These are phyloP conservation scores for Plectrocnemia conspersa DNA, from an alignment of 1,140 invertebrate genomes.

Conservation along the genomic window DNA sequence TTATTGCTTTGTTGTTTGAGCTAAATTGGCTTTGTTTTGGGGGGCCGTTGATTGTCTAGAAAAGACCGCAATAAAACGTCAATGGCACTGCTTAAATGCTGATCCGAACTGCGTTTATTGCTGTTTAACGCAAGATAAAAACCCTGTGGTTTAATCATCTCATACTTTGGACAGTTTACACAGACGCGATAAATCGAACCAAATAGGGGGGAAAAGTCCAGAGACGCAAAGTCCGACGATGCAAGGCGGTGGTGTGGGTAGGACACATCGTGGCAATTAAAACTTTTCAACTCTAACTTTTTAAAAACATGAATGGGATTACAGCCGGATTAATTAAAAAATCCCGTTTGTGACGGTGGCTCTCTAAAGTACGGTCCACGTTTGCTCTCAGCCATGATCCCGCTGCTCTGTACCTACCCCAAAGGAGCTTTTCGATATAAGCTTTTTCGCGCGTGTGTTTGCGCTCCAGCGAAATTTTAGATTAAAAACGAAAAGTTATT, in stretches of 20 bases:
- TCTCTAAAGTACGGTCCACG: background rate
- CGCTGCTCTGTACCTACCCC: no score
- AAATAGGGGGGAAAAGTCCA: no score
- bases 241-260: no score
- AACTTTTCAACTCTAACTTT: slow-evolving; percentile 20
- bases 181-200: background rate
- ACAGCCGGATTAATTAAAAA: slow-evolving; percentile 21
- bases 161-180: background rate
- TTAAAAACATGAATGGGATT: slow-evolving; percentile 21
- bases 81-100: slow-evolving; percentile 10
- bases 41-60: slow-evolving; percentile 19
- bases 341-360: slow-evolving; percentile 1
- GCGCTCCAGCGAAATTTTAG: no score
- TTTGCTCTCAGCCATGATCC: no score
- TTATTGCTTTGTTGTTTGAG: no score
- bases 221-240: no score
- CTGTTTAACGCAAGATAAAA: slow-evolving; percentile 4
- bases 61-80: slow-evolving; percentile 18
- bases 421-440: no score
- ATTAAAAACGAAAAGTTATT: no score
- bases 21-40: no score
- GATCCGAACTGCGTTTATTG: slow-evolving; percentile 12
- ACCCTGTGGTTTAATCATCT: background rate
- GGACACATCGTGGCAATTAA: slow-evolving; percentile 18
- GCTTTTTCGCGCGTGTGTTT: no score